A percentile compares a stretch with the other conserved stretches of the same genome.
phyloP scores from a whole-genome alignment of 2,797 vertebrate species.

The Erethizon dorsatum region DNA sequence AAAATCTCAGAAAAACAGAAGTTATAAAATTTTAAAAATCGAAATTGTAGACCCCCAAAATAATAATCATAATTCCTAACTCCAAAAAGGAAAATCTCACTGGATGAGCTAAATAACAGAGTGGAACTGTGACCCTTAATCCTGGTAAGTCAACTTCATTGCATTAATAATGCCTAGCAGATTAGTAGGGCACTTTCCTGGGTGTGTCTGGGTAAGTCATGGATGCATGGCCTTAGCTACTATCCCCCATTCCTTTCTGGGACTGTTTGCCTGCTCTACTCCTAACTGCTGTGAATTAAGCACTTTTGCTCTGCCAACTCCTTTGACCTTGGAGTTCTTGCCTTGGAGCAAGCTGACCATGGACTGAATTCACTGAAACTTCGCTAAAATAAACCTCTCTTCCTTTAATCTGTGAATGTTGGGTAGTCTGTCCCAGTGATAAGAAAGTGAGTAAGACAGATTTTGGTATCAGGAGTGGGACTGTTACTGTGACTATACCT shows the following conservation, averaged over 20 bases:
- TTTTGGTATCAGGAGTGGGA: background rate
- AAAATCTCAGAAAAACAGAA: constrained; percentile 11
- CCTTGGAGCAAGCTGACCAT: background rate
- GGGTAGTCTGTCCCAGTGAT: background rate
- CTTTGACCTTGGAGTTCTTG: background rate
- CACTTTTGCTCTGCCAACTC: background rate
- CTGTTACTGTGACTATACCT: background rate
- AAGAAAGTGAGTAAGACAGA: background rate
- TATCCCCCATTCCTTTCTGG: background rate
- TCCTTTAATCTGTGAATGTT: background rate
- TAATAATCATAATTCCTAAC: background rate
- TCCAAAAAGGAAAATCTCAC: background rate
- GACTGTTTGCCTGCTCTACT: background rate
- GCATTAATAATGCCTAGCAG: background rate
- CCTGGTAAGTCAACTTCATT: background rate
- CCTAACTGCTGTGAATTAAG: background rate
- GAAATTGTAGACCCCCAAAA: background rate
- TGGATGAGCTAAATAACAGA: background rate
- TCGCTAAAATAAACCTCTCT: background rate
- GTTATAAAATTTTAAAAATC: background rate
- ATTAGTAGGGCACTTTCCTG: background rate
- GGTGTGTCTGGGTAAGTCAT: background rate
- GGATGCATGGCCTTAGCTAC: background rate
- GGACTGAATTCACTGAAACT: background rate
- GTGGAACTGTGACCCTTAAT: background rate